These are phyloP conservation scores for Tragelaphus buxtoni DNA, from an alignment of 2,113 vertebrate genomes.

Conservation along the genomic window DNA sequence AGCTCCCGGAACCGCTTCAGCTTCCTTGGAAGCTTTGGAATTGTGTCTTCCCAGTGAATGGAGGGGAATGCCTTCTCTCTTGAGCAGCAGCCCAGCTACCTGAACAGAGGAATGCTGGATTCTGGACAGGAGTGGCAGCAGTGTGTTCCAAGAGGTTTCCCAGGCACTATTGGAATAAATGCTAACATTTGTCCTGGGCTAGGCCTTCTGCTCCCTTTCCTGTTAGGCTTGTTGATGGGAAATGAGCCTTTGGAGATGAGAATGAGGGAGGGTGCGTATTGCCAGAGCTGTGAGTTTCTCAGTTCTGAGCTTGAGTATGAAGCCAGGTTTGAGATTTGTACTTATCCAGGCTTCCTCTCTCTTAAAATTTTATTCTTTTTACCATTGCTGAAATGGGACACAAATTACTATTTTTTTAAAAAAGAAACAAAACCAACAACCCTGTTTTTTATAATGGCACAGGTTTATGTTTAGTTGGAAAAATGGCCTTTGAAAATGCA, in stretches of 20 bases:
- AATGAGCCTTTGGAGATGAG: background rate
- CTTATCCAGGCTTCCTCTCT: background rate
- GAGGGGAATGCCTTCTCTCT: too few species aligned
- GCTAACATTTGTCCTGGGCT: background rate
- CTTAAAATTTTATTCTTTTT: background rate
- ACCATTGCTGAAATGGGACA: background rate
- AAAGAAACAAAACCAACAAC: background rate
- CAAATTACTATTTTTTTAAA: background rate
- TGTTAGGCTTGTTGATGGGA: background rate
- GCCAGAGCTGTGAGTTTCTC: background rate
- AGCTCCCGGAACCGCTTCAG: background rate
- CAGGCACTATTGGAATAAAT: background rate
- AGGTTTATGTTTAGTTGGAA: conserved; percentile 6
- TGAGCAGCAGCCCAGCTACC: too few species aligned
- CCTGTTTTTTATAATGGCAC: background rate
- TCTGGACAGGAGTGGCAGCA: background rate
- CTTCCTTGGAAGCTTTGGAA: background rate
- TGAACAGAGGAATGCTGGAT: background rate
- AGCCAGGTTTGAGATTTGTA: background rate
- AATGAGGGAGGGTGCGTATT: background rate
- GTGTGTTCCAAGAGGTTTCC: background rate
- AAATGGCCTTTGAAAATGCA: conserved; percentile 33
- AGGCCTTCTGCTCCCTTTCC: background rate
- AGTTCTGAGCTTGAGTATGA: background rate
- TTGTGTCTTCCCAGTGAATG: background rate